A percentile compares a stretch with the other conserved stretches of the same genome.
Conservation (phyloP, 2,888 invertebrate species). For the Amblyjoppa proteus region DNA sequence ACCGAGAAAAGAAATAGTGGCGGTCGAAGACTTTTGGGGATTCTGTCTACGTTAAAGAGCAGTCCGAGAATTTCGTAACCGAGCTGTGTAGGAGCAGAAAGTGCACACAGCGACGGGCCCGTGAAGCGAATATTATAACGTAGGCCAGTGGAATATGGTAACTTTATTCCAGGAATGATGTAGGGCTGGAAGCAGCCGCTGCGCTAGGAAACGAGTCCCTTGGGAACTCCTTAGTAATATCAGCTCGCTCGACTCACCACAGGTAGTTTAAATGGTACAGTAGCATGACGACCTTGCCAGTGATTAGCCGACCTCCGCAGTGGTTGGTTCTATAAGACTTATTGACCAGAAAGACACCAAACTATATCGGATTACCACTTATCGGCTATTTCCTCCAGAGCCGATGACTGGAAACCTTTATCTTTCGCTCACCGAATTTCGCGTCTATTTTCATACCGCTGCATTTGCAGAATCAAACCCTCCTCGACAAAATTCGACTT, state of each 20-base stretch:
- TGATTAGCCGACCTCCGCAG: background rate
- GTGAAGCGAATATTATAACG: constrained; percentile 6
- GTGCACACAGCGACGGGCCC: constrained; percentile 3
- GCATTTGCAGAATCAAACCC: constrained; percentile 56
- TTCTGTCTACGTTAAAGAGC: background rate
- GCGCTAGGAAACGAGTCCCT: constrained; percentile 71
- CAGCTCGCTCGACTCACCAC: constrained; percentile 71
- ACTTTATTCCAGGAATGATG: constrained; percentile 52
- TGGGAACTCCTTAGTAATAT: constrained; percentile 77
- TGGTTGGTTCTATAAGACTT: background rate
- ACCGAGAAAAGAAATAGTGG: background rate
- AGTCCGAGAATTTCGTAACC: background rate
- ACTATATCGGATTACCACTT: background rate
- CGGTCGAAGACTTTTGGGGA: background rate
- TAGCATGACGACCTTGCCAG: constrained; percentile 8
- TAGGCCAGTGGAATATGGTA: constrained; percentile 33
- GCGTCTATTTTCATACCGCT: constrained; percentile 67
- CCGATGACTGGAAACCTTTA: constrained; percentile 24
- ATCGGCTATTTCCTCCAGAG: background rate
- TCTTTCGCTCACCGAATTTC: constrained; percentile 69
- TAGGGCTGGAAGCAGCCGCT: constrained; percentile 45
- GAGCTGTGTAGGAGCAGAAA: background rate
- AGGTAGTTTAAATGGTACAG: constrained; percentile 28
- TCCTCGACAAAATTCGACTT: constrained; percentile 9
- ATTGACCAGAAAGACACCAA: background rate